phyloP scores from a whole-genome alignment of 1,140 invertebrate species.

The Camponotus vicinus region DNA sequence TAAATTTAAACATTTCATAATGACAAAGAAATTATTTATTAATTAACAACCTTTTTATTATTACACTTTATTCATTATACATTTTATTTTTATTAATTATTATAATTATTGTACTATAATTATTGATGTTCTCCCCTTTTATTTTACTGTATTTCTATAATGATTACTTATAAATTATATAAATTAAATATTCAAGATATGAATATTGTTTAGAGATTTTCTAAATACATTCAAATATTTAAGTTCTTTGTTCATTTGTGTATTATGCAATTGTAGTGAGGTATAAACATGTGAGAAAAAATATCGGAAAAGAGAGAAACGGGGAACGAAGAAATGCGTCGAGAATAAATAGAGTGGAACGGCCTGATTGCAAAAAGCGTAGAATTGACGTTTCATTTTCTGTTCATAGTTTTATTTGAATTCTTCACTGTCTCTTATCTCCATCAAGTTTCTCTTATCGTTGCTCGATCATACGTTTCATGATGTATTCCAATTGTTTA shows the following conservation, averaged over 20 bases:
- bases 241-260: background rate
- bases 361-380: slow-evolving; percentile 68
- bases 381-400: slow-evolving; percentile 78
- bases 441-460: background rate
- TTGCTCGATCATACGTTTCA: slow-evolving; percentile 17
- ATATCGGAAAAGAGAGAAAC: slow-evolving; percentile 1
- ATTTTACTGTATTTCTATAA: background rate
- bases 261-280: background rate
- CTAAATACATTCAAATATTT: background rate
- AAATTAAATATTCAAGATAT: background rate
- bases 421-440: slow-evolving; percentile 32
- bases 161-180: background rate
- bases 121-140: background rate
- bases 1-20: background rate
- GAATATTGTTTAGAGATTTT: background rate
- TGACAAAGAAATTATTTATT: background rate
- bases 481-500: background rate
- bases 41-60: background rate
- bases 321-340: slow-evolving; percentile 58
- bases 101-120: background rate
- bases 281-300: slow-evolving; percentile 39
- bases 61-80: slow-evolving; percentile 1
- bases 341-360: slow-evolving; percentile 70
- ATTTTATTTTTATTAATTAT: background rate
- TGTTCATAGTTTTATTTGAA: slow-evolving; percentile 40